Conservation (phyloP, 2,797 vertebrate genomes). For the Aeoliscus strigatus region DNA sequence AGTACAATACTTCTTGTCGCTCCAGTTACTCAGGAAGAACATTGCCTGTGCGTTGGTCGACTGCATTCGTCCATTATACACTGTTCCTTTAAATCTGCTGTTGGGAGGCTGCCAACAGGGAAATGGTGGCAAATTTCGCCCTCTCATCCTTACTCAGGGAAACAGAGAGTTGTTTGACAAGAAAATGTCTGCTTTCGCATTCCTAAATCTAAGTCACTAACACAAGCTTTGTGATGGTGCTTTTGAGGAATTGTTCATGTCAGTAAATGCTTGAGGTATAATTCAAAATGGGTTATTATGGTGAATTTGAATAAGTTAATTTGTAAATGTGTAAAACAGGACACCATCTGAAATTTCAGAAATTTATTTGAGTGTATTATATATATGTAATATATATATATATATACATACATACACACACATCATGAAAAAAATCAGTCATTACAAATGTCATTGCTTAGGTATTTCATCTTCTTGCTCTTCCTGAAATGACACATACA, state of each 20-base stretch:
- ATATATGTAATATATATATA: too few species aligned
- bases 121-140: constrained; percentile 52
- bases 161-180: neutral
- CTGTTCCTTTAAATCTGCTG: constrained; percentile 59
- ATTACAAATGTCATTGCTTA: constrained; percentile 21
- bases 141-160: constrained; percentile 68
- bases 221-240: neutral
- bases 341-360: too few species aligned
- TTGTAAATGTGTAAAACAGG: neutral
- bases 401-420: too few species aligned
- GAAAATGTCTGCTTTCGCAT: constrained; percentile 2
- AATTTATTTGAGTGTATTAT: too few species aligned
- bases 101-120: constrained; percentile 53
- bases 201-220: neutral
- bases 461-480: constrained; percentile 50
- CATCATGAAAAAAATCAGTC: constrained; percentile 28
- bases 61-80: neutral
- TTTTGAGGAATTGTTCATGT: neutral
- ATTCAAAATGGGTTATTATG: constrained; percentile 4
- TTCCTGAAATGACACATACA: constrained; percentile 54
- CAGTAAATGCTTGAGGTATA: neutral
- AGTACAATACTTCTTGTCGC: neutral
- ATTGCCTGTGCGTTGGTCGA: neutral
- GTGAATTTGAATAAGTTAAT: neutral
- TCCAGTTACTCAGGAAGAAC: neutral